Conservation (phyloP, 2,888 invertebrate genomes). For the Xestoiulus laeticollis region DNA sequence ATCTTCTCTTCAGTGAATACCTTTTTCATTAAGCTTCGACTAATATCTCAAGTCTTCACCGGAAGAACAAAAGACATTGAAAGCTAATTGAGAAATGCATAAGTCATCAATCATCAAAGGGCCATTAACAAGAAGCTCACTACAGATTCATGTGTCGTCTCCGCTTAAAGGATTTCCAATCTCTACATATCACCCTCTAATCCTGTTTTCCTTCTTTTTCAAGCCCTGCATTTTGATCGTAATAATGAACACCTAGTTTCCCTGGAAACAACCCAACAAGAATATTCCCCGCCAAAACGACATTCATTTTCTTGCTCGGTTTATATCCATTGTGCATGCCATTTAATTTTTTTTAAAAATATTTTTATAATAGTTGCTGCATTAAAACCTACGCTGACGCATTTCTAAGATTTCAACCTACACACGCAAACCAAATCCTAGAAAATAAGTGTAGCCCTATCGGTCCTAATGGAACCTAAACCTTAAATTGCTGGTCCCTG, state of each 20-base stretch:
- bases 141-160: slow-evolving; percentile 13
- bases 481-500: no score
- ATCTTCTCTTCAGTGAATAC: background rate
- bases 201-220: slow-evolving; percentile 43
- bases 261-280: background rate
- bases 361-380: background rate
- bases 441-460: background rate
- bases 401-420: background rate
- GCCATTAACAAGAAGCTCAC: slow-evolving; percentile 34
- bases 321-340: background rate
- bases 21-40: slow-evolving; percentile 3
- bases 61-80: slow-evolving; percentile 42
- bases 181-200: slow-evolving; percentile 14
- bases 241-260: slow-evolving; percentile 36
- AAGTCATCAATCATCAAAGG: slow-evolving; percentile 39
- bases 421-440: background rate
- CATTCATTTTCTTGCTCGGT: background rate
- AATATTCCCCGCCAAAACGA: background rate
- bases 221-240: background rate
- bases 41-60: background rate
- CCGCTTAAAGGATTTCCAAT: slow-evolving; percentile 19
- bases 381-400: background rate
- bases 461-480: no score
- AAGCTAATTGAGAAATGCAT: slow-evolving; percentile 42
- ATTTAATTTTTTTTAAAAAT: background rate